Base-by-base conservation (phyloP, 2,888 invertebrate genomes). In the Aphelenchoides bicaudatus region DNA sequence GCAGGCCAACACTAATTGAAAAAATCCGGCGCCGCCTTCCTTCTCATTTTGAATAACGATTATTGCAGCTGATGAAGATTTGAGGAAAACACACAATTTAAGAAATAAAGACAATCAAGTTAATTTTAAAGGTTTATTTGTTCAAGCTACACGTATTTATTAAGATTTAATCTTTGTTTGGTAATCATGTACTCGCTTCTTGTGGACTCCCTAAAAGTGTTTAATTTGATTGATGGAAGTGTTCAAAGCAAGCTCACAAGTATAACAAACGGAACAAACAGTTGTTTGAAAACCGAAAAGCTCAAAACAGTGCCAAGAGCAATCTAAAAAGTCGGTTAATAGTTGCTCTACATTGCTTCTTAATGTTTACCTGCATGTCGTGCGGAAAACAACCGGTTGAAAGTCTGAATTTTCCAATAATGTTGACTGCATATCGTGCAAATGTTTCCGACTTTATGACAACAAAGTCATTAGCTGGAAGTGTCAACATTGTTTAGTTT, bases 381-480 rank as follows among this genome's bases (percentile, higher is more conserved):
- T 77, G 77, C 31, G 71, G 63, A 52, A 74, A 63, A 51, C 77
- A 77, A 19, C 77, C 77, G 23, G 75, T 74, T 3, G 67, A 61
- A 8, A 77, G 60, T 39, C 69, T 66, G 62, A 61, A 73, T 21
- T 61, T 52, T 48, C 78, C 77, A 47, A 77, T 73, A 5, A 70
- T 52, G 46, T 65, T 58, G 16, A 77, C 77, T 6, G 77, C 77
- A 43, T 68, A 73, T 27, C 63, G 58, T 3, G 74, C 77, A 59
- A 68, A 77, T 39, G 67, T 73, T 34, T 74, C 68, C 0, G 77
- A 61, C 3, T 72, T 70, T n/a, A 77, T 67, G 13, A 78, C 75
- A 30, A 72, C 73, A 8, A 77, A 58, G 52, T 73, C 67, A 61
- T 77, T 74, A 28, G 77, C 73, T n/a, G n/a, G n/a, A n/a, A n/a